Base-by-base conservation (phyloP, 1,140 invertebrate genomes). In the Spodoptera litura region DNA sequence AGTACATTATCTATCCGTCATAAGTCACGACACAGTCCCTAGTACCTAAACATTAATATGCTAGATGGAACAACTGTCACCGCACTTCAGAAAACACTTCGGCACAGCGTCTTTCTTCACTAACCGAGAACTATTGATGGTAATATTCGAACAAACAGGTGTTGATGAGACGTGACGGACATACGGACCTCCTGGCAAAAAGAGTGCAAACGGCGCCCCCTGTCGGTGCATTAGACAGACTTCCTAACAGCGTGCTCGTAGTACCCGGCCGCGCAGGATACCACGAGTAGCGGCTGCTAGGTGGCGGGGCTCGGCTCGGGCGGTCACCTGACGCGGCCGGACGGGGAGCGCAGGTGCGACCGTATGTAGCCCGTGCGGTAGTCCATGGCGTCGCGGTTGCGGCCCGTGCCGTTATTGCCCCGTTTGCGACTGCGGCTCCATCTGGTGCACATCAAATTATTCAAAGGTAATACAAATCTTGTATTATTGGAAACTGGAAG, bases 341-440 rank as follows among this genome's bases (percentile, higher is more conserved):
- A 98, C 55, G 98, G 98, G 87, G 98, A 98, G 66, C 98, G 96
- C 85, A 98, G 95, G 94, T 98, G 97, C 74, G 97, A 98, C 85
- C 98, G 96, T 89, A 98, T 98, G 94, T 98, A 98, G 78, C 98
- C 98, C 62, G 98, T 98, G 87, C 98, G 96, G 95, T 97, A 98
- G 94, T 98, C 97, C 81, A 97, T 96, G 70, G 96, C 95, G 88
- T 97, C 96, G 78, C 96, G 95, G 79, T 95, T 87, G 76, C 95
- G 86, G 2, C 96, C 88, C 92, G 95, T 81, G 91, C 95, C 91
- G 95, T 95, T 88, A 94, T 93, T 81, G 15, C 96, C 96, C 87
- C 96, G 96, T 85, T 97, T 89, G 3, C 92, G 89, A 70, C 91
- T 85, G 80, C 97, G 92, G 68, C 92, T 92, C 94, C 94, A 95